Evolutionary conservation across 2,888 invertebrate species (phyloP), one percentile per base, ranked within the genome.

Genomic region (Caenorhabditis japonica): DNA sequence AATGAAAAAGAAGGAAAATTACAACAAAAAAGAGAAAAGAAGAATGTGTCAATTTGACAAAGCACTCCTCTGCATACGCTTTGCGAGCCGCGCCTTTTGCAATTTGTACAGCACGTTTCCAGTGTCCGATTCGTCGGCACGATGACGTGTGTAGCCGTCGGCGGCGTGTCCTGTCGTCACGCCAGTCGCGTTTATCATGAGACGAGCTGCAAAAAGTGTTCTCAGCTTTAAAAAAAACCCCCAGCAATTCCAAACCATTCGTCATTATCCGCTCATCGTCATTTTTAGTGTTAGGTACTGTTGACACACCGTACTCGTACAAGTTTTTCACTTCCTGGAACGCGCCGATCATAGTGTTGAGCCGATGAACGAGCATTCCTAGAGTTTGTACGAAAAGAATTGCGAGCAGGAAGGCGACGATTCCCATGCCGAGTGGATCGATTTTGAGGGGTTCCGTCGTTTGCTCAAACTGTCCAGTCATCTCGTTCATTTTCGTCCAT

Each of bases 361-460:
- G 94, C 85, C 97, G 92, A 93, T 99, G 97, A 91, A 97, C 94
- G 90, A 97, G 91, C 97, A 97, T 97, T 83, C 86, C 85, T 68
- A 85, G 19, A 59, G 87, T 75, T 77, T 85, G 81, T 15, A 84
- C 76, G 44, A 86, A 51, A 30, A 87, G 82, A 38, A 87, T 87
- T 7, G 80, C 76, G 38, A 85, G 60, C 25, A 87, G 77, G 74
- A 86, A 86, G 13, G 84, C 49, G 59, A 87, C 84, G 66, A 87
- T 86, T 25, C 77, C 82, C 79, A 90, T 91, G 41, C 97, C 94
- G 80, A 97, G 95, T 0, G 96, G 96, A 88, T 97, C 96, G 88
- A 96, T 90, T 90, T 82, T 80, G 30, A 83, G 52, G 7, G 84
- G 83, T 36, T 83, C 85, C 1, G 60, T 72, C 1, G 85, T 83